Conservation (phyloP, 1,140 invertebrate genomes). For the Pogonognathellus flavescens region DNA sequence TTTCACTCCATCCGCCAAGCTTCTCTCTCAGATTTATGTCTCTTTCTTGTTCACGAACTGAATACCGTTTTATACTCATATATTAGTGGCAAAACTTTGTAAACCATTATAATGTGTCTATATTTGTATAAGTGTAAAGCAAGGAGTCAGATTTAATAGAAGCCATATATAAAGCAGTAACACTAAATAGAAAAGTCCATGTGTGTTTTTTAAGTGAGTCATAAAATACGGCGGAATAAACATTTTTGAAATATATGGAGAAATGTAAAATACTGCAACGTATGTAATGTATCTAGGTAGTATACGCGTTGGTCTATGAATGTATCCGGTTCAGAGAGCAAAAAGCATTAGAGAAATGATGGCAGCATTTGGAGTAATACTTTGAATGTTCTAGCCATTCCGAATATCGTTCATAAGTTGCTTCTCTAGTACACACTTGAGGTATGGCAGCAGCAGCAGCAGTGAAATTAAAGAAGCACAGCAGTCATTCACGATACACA, state of each 20-base stretch:
- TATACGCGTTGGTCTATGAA: no score
- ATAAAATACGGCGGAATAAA: conserved; percentile 11
- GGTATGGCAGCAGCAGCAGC: no score
- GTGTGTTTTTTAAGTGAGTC: conserved; percentile 34
- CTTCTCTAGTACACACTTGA: no score
- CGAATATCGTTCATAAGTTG: no score
- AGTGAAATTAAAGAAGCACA: no score
- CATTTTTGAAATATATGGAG: neutral
- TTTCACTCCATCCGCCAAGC: conserved; percentile 26
- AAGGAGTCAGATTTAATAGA: neutral
- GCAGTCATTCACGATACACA: no score
- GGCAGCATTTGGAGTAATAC: no score
- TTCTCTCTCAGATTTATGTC: conserved; percentile 29
- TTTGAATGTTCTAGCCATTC: no score
- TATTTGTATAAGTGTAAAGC: no score
- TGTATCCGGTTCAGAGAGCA: no score
- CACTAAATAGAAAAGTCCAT: neutral
- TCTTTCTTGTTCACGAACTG: neutral
- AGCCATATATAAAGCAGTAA: neutral
- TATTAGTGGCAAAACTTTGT: neutral
- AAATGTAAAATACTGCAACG: neutral
- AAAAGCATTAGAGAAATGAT: no score
- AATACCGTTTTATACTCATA: conserved; percentile 18
- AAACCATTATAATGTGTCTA: no score
- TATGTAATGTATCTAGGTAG: neutral